Conservation (phyloP, 2,888 invertebrate genomes). For the Polymixis lichenea region DNA sequence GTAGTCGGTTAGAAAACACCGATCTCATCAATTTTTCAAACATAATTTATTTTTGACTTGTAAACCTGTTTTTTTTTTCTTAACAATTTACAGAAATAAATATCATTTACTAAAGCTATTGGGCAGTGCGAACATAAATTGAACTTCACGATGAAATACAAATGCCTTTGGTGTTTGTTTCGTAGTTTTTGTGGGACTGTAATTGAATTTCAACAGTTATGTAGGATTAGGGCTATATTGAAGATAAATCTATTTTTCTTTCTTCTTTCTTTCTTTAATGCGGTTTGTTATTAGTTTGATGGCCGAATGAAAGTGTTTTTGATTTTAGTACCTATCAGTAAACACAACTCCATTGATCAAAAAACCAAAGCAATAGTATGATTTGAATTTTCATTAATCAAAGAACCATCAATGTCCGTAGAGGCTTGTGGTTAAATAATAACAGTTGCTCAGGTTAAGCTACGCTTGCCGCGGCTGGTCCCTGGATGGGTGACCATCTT, state of each 20-base stretch:
- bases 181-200: conserved; percentile 4
- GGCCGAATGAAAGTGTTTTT: conserved; percentile 2
- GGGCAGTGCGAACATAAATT: conserved; percentile 40
- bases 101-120: neutral
- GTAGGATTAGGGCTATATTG: too few species aligned
- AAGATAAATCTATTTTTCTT: too few species aligned
- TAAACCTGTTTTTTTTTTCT: neutral
- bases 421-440: too few species aligned
- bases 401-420: neutral
- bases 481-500: too few species aligned
- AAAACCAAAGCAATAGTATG: neutral
- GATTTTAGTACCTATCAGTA: neutral
- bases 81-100: neutral
- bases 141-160: conserved; percentile 14
- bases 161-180: conserved; percentile 28
- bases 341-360: neutral
- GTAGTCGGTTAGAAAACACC: neutral
- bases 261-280: too few species aligned
- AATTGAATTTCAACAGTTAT: conserved; percentile 30
- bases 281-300: conserved; percentile 12
- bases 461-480: too few species aligned
- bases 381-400: neutral
- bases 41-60: neutral
- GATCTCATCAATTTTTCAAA: neutral
- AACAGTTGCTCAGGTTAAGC: too few species aligned